phyloP scores from a whole-genome alignment of 2,888 invertebrate genomes.

The Gibbula magus region DNA sequence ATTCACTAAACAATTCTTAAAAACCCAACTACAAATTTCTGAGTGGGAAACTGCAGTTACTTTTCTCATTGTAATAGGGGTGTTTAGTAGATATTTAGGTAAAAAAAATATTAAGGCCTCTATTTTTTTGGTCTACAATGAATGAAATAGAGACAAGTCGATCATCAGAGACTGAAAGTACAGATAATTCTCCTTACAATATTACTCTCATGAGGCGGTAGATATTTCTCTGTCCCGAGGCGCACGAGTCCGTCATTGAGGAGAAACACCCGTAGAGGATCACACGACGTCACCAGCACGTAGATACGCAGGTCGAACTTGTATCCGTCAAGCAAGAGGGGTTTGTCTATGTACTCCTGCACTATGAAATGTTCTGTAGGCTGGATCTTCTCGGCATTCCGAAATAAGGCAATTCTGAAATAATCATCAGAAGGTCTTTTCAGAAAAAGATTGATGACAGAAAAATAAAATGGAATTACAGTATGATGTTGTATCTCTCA shows the following conservation, averaged over 20 bases:
- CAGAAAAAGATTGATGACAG: not conserved
- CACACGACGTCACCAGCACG: conserved; percentile 75
- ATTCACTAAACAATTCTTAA: no score
- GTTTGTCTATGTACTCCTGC: conserved; percentile 75
- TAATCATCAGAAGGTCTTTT: not conserved
- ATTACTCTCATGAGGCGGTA: conserved; percentile 70
- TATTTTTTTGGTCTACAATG: no score
- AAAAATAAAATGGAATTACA: not conserved
- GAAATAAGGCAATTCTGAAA: conserved; percentile 68
- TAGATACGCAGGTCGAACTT: conserved; percentile 75
- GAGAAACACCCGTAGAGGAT: conserved; percentile 73
- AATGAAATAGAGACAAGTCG: no score
- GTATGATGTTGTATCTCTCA: not conserved
- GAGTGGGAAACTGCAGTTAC: no score
- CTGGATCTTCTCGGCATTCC: conserved; percentile 71
- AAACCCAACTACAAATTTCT: no score
- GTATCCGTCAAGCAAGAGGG: conserved; percentile 74
- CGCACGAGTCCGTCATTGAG: conserved; percentile 74
- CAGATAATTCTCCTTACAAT: conserved; percentile 59
- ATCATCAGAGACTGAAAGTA: no score
- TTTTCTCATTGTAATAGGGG: no score
- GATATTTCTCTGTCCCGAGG: conserved; percentile 74
- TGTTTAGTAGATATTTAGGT: no score
- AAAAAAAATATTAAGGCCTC: no score
- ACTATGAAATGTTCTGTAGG: conserved; percentile 71